Evolutionary conservation across 2,888 invertebrate species (phyloP).

Genomic region (Diploptera punctata): DNA sequence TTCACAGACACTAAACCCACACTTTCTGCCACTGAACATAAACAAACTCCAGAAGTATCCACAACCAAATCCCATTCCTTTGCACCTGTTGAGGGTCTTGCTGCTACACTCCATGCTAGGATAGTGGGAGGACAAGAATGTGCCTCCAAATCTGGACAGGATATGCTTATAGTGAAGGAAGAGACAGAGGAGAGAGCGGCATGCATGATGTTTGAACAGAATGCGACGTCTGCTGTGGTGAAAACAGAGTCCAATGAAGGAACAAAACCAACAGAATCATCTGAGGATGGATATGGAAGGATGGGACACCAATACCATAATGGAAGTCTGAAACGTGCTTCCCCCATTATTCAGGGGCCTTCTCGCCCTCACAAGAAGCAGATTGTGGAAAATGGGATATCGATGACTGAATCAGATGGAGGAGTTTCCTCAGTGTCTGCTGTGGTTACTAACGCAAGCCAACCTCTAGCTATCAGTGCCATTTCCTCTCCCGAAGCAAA

Average conservation of each 20-base stretch:
- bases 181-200: conserved; percentile 43
- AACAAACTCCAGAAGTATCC: conserved; percentile 20
- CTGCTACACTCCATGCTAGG: conserved; percentile 82
- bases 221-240: conserved; percentile 34
- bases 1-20: conserved; percentile 68
- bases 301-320: conserved; percentile 2
- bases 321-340: conserved; percentile 56
- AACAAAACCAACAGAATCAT: conserved; percentile 33
- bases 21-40: conserved; percentile 26
- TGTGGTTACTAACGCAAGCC: conserved; percentile 37
- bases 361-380: conserved; percentile 56
- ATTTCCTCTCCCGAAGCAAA: conserved; percentile 40
- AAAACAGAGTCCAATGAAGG: conserved; percentile 48
- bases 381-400: conserved; percentile 17
- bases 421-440: conserved; percentile 32
- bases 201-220: conserved; percentile 38
- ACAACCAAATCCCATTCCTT: conserved; percentile 10
- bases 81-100: conserved; percentile 68
- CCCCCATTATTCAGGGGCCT: conserved; percentile 60
- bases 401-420: conserved; percentile 9
- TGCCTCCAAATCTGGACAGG: conserved; percentile 54
- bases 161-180: conserved; percentile 47
- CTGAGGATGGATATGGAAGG: background rate
- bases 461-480: conserved; percentile 38
- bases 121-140: conserved; percentile 72